These are phyloP conservation scores for Heloderma charlesbogerti DNA, from an alignment of 2,113 vertebrate species.

Conservation along the genomic window DNA sequence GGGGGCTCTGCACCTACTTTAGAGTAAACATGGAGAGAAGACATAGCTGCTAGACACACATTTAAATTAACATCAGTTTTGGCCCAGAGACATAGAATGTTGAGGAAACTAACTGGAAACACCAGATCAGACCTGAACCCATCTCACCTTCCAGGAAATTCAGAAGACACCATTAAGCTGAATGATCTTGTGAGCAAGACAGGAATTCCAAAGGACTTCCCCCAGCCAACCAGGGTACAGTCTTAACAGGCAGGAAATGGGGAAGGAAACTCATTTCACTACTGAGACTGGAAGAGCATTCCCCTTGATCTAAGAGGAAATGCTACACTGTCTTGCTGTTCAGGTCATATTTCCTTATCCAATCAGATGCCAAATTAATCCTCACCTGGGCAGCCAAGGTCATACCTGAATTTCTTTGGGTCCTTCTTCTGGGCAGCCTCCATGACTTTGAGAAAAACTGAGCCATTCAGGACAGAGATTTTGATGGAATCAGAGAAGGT, in stretches of 20 bases:
- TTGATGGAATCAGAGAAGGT: not conserved
- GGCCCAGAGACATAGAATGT: no score
- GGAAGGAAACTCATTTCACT: not conserved
- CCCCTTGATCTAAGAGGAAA: not conserved
- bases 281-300: not conserved
- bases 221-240: no score
- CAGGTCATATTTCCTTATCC: not conserved
- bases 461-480: slow-evolving; percentile 30
- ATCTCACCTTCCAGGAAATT: not conserved
- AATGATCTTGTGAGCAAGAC: not conserved
- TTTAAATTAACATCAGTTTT: no score
- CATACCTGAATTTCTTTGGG: slow-evolving; percentile 29
- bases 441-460: slow-evolving; percentile 60
- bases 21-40: no score
- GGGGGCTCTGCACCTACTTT: no score
- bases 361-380: not conserved
- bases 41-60: no score
- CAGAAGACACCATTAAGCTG: not conserved
- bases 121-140: not conserved
- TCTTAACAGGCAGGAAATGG: not conserved
- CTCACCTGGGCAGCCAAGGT: not conserved
- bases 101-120: no score
- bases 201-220: not conserved
- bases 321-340: no score
- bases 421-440: slow-evolving; percentile 34